A percentile compares a stretch with the other conserved stretches of the same genome.
phyloP scores from a whole-genome alignment of 2,888 invertebrate species.

The Melanchra persicariae region DNA sequence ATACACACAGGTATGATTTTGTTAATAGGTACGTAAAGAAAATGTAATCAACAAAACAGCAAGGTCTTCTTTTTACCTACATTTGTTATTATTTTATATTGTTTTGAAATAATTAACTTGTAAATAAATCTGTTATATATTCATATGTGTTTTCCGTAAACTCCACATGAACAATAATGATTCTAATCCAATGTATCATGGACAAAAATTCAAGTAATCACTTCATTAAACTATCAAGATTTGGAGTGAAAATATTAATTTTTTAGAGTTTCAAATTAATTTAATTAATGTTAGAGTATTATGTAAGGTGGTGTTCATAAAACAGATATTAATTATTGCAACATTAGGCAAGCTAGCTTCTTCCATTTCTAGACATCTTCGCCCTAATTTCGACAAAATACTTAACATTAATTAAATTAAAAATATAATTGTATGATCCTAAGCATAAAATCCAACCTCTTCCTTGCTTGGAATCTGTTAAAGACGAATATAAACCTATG shows the following conservation, averaged over 20 bases:
- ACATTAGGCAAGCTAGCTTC: slow-evolving; percentile 63
- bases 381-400: slow-evolving; percentile 32
- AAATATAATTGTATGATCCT: slow-evolving; percentile 20
- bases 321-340: slow-evolving; percentile 24
- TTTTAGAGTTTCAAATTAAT: slow-evolving; percentile 37
- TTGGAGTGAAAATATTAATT: slow-evolving; percentile 3
- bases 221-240: slow-evolving; percentile 8
- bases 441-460: slow-evolving; percentile 12
- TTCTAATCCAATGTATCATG: neutral
- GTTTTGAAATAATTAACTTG: slow-evolving; percentile 28
- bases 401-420: slow-evolving; percentile 59
- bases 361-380: slow-evolving; percentile 21
- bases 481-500: slow-evolving; percentile 25
- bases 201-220: neutral
- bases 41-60: slow-evolving; percentile 19
- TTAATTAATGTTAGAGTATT: slow-evolving; percentile 60
- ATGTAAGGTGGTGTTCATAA: slow-evolving; percentile 40
- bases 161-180: slow-evolving; percentile 1
- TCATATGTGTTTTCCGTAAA: slow-evolving; percentile 15
- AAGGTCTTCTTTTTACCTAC: neutral
- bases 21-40: slow-evolving; percentile 11
- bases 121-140: slow-evolving; percentile 50
- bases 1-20: slow-evolving; percentile 52
- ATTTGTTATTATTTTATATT: slow-evolving; percentile 16
- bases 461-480: slow-evolving; percentile 36